These are phyloP conservation scores for Hybos culiciformis DNA, from an alignment of 2,888 invertebrate species.

Conservation along the genomic window DNA sequence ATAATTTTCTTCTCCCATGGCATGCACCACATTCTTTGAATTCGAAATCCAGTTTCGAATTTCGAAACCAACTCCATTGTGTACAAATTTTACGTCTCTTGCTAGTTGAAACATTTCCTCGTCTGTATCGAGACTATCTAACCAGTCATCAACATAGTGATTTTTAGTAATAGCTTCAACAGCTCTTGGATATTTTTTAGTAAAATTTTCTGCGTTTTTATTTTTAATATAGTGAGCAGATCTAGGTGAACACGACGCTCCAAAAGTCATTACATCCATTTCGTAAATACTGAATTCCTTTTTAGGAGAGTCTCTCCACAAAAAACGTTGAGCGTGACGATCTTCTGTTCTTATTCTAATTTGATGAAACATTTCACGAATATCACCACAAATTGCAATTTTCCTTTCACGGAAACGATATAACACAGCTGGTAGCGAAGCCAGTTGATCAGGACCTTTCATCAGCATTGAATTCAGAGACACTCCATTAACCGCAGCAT, in stretches of 20 bases:
- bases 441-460: constrained; percentile 23
- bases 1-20: constrained; percentile 5
- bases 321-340: constrained; percentile 19
- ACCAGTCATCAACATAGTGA: constrained; percentile 12
- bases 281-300: constrained; percentile 14
- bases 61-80: constrained; percentile 11
- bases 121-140: constrained; percentile 7
- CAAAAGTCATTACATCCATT: constrained; percentile 17
- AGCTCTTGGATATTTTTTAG: constrained; percentile 11
- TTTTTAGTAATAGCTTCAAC: constrained; percentile 10
- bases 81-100: constrained; percentile 9
- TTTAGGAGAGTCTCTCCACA: constrained; percentile 14
- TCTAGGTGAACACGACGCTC: constrained; percentile 17
- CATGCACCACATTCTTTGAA: constrained; percentile 7
- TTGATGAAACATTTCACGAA: constrained; percentile 20
- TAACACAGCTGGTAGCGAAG: constrained; percentile 23
- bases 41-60: constrained; percentile 15
- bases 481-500: constrained; percentile 22
- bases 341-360: constrained; percentile 18
- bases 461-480: constrained; percentile 22
- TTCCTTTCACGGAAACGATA: constrained; percentile 25
- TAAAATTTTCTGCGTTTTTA: constrained; percentile 10
- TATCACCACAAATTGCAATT: constrained; percentile 24
- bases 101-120: constrained; percentile 6
- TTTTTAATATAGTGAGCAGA: constrained; percentile 17